These are phyloP conservation scores for Hemicrepidius hirtus DNA, from an alignment of 2,888 invertebrate species.

Conservation along the genomic window DNA sequence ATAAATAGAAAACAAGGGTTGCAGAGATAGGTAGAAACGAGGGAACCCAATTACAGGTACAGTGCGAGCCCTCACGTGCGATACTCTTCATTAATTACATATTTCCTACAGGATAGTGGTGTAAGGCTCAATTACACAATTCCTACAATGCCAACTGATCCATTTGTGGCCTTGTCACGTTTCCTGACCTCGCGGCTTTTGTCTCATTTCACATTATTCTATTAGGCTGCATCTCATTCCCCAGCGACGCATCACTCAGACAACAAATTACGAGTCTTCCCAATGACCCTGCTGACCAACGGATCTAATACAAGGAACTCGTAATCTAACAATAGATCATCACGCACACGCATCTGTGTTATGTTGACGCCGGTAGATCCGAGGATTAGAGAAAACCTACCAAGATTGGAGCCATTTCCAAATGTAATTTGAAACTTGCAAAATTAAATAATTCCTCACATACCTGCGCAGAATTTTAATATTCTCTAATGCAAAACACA, in stretches of 20 bases:
- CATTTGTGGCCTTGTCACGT: conserved; percentile 58
- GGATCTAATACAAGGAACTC: conserved; percentile 47
- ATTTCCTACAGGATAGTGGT: conserved; percentile 60
- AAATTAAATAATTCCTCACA: conserved; percentile 22
- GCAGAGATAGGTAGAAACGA: not conserved
- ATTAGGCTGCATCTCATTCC: conserved; percentile 61
- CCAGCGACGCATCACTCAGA: conserved; percentile 62
- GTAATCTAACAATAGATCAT: conserved; percentile 55
- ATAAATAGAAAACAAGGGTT: conserved; percentile 6
- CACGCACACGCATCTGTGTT: conserved; percentile 49
- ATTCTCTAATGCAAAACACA: too few species aligned
- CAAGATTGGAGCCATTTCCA: conserved; percentile 28
- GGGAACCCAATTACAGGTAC: conserved; percentile 36
- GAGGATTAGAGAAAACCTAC: conserved; percentile 37
- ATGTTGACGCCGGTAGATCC: conserved; percentile 47
- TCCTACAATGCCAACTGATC: conserved; percentile 64
- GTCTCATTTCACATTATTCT: conserved; percentile 65
- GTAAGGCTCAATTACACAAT: conserved; percentile 66
- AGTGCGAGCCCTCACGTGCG: conserved; percentile 61
- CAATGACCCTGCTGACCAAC: conserved; percentile 49
- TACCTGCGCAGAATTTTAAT: not conserved
- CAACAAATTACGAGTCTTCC: conserved; percentile 57
- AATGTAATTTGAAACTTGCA: conserved; percentile 20
- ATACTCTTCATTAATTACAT: conserved; percentile 64
- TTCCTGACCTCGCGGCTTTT: conserved; percentile 61